Percentiles rank a stretch among this genome's conserved stretches.
phyloP scores from a whole-genome alignment of 2,797 vertebrate genomes.

The Rhinatrema bivittatum region DNA sequence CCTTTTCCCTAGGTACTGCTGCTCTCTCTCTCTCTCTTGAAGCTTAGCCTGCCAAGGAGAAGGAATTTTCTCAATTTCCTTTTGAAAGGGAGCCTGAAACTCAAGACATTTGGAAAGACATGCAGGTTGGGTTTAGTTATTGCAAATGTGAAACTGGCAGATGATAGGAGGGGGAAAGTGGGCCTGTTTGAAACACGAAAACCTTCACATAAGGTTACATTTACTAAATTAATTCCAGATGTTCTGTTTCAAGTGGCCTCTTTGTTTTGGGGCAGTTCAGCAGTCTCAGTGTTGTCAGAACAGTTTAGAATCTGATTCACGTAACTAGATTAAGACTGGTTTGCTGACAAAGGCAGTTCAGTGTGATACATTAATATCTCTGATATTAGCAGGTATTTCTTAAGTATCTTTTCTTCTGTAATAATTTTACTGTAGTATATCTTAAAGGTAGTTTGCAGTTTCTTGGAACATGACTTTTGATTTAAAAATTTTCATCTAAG shows the following conservation, averaged over 20 bases:
- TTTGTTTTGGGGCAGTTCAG: conserved; percentile 11
- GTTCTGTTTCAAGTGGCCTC: conserved; percentile 11
- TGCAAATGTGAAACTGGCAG: conserved; percentile 25
- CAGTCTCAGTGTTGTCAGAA: neutral
- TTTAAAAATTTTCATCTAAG: too few relatives aligned
- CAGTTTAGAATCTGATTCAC: conserved; percentile 25
- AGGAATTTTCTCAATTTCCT: conserved; percentile 48
- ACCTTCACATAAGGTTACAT: conserved; percentile 7
- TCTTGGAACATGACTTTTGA: too few relatives aligned
- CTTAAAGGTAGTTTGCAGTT: too few relatives aligned
- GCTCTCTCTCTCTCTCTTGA: conserved; percentile 30
- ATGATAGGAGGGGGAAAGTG: conserved; percentile 23
- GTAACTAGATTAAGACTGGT: neutral
- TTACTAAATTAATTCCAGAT: conserved; percentile 41
- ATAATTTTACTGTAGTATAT: too few relatives aligned
- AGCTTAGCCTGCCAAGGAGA: conserved; percentile 31
- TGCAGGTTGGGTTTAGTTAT: conserved; percentile 25
- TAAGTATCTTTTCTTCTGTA: too few relatives aligned
- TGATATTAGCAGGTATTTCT: too few relatives aligned
- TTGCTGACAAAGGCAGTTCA: conserved; percentile 28
- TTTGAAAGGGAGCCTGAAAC: conserved; percentile 21
- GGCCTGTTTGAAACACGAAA: conserved; percentile 24
- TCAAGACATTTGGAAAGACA: conserved; percentile 28
- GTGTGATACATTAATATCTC: too few relatives aligned
- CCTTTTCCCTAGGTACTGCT: conserved; percentile 3